Base-by-base conservation (phyloP, 2,113 vertebrate species). In the Trogon melanurus region DNA sequence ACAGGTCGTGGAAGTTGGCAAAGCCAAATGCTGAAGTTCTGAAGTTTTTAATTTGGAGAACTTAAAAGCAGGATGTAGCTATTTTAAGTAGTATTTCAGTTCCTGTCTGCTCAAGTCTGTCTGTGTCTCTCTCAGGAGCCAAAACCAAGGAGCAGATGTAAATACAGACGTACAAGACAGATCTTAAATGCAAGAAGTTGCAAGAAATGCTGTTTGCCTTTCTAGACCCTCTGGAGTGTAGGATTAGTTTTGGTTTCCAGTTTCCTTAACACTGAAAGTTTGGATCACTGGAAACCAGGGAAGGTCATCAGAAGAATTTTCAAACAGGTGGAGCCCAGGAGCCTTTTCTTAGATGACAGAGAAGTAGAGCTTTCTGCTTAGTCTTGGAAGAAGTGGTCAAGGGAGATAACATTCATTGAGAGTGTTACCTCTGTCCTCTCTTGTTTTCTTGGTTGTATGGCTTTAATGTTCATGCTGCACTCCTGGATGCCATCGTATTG, bases 1-100 rank as follows among this genome's bases (percentile, higher is more conserved):
- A 69, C 51, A 69, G 27, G 16, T 45, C 82, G 44, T 91, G 30
- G 38, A 74, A 90, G 44, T 21, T 3, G 2, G 47, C 60, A 80
- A 91, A 88, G 34, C 75, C 48, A 34, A 60, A 67, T 74, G 25
- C 48, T 95, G 47, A 88, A 78, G 38, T 73, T 62, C 90, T 57
- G 61, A 5, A 38, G 10, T 34, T 72, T 60, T 92, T 57, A 48
- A 41, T 88, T 86, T 72, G 26, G 48, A 90, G 95, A 86, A 86
- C 26, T 74, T 64, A 57, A 80, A 91, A 80, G 73, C 80, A 89
- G 91, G 91, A 86, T 93, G 83, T 91, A 92, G 44, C 65, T 95
- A 64, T 95, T 91, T 94, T 71, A 86, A 93, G 56, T 13, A 83
- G 44, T 60, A 80, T 83, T 93, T 83, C 54, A 85, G 67, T 93